Base-by-base conservation (phyloP, 92 coral and sea anemone genomes). In the Zoanthus sansibaricus region DNA sequence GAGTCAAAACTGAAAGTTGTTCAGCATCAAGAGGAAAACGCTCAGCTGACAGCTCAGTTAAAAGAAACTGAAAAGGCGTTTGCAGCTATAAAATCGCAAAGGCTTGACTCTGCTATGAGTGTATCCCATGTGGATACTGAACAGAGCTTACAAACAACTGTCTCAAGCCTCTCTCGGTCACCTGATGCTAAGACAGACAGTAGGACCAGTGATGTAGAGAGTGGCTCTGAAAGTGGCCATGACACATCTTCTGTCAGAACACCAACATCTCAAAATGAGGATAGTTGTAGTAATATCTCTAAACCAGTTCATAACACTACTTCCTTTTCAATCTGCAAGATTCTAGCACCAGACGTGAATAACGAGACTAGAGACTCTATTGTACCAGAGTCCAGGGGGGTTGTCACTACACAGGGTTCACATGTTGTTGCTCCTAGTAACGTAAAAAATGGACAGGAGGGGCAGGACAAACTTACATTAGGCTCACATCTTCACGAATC, bases 1-100 rank as follows among this genome's bases (percentile, higher is more conserved):
- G 94, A 95, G 59, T 89, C 92, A 84, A 95, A 95, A 78, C 96
- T 88, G 82, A 94, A 91, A 85, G 89, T 95, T 25, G 45, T 91
- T 72, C 90, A 86, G 83, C 83, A 89, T 79, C 90, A 89, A 49
- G 89, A 87, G 62, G 78, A 74, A 77, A 75, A 75, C 18, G 78
- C 71, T 59, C 78, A 62, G 79, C 64, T 86, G 83, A 87, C 88
- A 77, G 91, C 93, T 67, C 88, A 87, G 64, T 75, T 79, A 54
- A 56, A 91, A 76, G 87, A 90, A 68, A 79, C 90, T 48, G 96
- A 93, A 84, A 87, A 79, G 54, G 92, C 83, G 54, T 89, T 94
- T 12, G 90, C 87, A 74, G 87, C 80, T 21, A 79, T 89, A 71
- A 94, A 90, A 71, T 88, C 90, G 64, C 89, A 91, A 64, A 67